These are phyloP conservation scores for Aphelinus atriplicis DNA, from an alignment of 1,140 invertebrate genomes.

Conservation along the genomic window DNA sequence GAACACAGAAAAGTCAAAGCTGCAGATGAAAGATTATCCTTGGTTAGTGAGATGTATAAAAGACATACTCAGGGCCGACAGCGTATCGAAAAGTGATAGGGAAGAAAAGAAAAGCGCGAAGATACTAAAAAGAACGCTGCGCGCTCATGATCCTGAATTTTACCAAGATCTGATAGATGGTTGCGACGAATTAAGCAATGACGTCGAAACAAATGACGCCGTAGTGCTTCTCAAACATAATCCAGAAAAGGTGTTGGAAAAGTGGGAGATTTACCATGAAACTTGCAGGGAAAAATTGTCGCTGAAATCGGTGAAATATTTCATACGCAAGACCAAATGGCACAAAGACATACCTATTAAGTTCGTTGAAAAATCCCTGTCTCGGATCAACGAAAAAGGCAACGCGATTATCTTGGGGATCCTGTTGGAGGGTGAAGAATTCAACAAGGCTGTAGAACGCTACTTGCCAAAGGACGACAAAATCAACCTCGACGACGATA, in stretches of 20 bases:
- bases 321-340: slow-evolving; percentile 14
- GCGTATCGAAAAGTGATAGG: too few species aligned
- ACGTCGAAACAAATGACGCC: slow-evolving; percentile 9
- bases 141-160: slow-evolving; percentile 10
- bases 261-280: slow-evolving; percentile 9
- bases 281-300: slow-evolving; percentile 5
- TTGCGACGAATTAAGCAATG: slow-evolving; percentile 3
- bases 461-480: slow-evolving; percentile 2
- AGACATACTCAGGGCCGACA: neutral
- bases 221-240: neutral
- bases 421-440: slow-evolving; percentile 18
- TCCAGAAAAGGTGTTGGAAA: neutral
- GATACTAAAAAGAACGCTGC: neutral
- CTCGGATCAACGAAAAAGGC: neutral
- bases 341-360: slow-evolving; percentile 17
- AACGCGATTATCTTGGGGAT: slow-evolving; percentile 19
- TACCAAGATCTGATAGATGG: slow-evolving; percentile 28
- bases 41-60: slow-evolving; percentile 8
- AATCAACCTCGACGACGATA: neutral
- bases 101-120: neutral
- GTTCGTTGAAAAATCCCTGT: slow-evolving; percentile 5
- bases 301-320: neutral
- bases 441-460: neutral
- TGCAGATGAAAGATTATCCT: slow-evolving; percentile 10
- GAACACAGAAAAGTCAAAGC: neutral